Conservation (phyloP, 2,888 invertebrate genomes). For the Escarpia spicata region DNA sequence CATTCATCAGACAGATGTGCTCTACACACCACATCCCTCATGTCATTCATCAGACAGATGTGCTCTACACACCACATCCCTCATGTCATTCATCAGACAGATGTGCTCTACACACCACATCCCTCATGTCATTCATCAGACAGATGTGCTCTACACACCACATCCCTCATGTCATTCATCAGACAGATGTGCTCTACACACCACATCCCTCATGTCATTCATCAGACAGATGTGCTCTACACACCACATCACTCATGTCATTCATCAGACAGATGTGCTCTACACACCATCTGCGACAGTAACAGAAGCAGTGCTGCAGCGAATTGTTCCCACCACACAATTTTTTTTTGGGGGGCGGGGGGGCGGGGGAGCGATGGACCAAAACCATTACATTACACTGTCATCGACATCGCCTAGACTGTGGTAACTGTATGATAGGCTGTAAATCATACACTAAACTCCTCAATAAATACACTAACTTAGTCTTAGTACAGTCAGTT, state of each 20-base stretch:
- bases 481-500: too few relatives aligned
- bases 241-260: not conserved
- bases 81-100: not conserved
- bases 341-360: too few relatives aligned
- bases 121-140: not conserved
- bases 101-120: not conserved
- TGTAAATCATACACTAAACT: too few relatives aligned
- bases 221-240: not conserved
- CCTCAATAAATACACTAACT: too few relatives aligned
- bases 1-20: not conserved
- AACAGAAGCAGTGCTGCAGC: not conserved
- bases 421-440: too few relatives aligned
- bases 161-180: not conserved
- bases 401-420: too few relatives aligned
- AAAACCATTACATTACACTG: too few relatives aligned
- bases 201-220: not conserved
- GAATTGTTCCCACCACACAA: not conserved
- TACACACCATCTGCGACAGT: not conserved
- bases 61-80: not conserved
- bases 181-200: not conserved
- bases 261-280: not conserved
- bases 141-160: not conserved
- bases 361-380: too few relatives aligned
- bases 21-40: not conserved
- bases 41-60: not conserved